Percentiles rank a stretch among this genome's conserved stretches.
Conservation (phyloP, 2,888 invertebrate genomes). For the Lutraria lutraria region DNA sequence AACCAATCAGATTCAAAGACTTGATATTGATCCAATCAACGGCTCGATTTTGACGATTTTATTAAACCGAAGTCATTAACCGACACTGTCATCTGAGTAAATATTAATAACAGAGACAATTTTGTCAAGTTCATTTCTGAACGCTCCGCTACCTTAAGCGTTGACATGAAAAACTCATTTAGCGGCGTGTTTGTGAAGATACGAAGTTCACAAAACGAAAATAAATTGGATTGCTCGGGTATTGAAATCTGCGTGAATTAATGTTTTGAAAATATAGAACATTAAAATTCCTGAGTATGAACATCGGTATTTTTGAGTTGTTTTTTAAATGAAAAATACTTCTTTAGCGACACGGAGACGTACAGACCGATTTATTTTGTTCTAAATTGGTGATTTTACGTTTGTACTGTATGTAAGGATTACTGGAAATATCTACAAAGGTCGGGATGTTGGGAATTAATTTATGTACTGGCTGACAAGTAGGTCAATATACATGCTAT, state of each 20-base stretch:
- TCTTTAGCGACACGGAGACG: no score
- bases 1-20: no score
- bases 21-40: no score
- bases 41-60: no score
- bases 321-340: not conserved
- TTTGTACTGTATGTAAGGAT: no score
- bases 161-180: not conserved
- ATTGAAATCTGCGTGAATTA: not conserved
- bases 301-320: not conserved
- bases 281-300: not conserved
- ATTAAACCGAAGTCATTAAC: no score
- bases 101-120: not conserved
- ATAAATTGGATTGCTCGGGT: constrained; percentile 7
- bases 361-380: no score
- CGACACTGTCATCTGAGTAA: no score
- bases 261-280: not conserved
- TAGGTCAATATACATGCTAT: not conserved
- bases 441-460: no score
- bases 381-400: no score
- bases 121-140: not conserved
- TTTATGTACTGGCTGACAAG: not conserved
- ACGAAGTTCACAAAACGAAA: not conserved
- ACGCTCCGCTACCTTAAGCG: not conserved
- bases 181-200: not conserved
- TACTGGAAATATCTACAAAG: no score